Evolutionary conservation across 2,888 invertebrate species (phyloP), one percentile per base, ranked within the genome.

Genomic region (Pachydiplax longipennis): DNA sequence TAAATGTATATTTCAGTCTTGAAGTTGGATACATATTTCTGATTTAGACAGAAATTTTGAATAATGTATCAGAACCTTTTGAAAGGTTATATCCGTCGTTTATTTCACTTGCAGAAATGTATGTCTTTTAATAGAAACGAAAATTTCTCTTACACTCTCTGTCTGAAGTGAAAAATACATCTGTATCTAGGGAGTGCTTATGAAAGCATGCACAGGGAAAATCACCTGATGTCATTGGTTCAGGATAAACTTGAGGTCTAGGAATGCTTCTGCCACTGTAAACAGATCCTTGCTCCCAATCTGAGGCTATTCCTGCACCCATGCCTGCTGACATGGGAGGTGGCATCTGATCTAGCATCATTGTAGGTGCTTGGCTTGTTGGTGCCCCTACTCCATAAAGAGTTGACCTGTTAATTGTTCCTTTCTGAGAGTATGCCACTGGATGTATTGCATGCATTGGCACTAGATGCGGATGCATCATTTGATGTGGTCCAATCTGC

Each of bases 181-280:
- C 73, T 5, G 25, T 73, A 31, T 73, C 73, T 12, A 25, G 8
- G 31, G 73, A 73, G 22, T 73, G 13, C 31, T 73, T 73, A 8
- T 25, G 25, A 15, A 31, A 31, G 73, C 31, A 73, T 73, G 73
- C 73, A 73, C 12, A 31, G 73, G 25, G 37, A 37, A 61, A 87
- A 61, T 87, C 87, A 87, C 87, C 87, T 87, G 87, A 87, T 61
- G 87, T 58, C 61, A 87, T 87, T 61, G 37, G 61, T 48, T 87
- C 87, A 35, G 91, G 83, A 58, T 83, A 81, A n/a, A 98, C 97
- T 92, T 98, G 95, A 90, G 98, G 98, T 92, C 98, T 95, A 92
- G 98, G 98, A 94, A 98, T 97, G 93, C 98, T 98, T 93, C 98
- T 96, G 92, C 97, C 97, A 94, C 98, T 98, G 94, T 98, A 98